Base-by-base conservation (phyloP, 2,797 vertebrate genomes). In the Siniperca scherzeri region DNA sequence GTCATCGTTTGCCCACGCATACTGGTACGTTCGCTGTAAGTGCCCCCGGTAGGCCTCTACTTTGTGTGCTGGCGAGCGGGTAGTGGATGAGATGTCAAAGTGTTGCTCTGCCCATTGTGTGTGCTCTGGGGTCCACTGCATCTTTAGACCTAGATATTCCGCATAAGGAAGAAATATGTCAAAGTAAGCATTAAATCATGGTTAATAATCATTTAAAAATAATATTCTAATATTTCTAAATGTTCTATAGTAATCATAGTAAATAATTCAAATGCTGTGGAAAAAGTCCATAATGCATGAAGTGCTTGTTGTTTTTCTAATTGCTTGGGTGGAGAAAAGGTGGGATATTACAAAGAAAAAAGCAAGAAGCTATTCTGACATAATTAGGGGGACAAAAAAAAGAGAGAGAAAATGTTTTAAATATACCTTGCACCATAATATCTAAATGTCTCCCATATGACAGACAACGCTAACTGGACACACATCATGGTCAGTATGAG, bases 71-170 rank as follows among this genome's bases (percentile, higher is more conserved):
- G 98, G 99, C 69, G 98, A 99, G 89, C 98, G 97, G 44, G 98
- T 99, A 79, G 98, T 99, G 50, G 98, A 99, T 83, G 98, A 98
- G 96, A 99, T 99, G 94, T 99, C 98, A 94, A 99, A 99, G 96
- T 99, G 99, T 96, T 99, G 98, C 82, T 99, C 98, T 91, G 98
- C 98, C 99, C 99, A 99, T 97, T 99, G 99, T 90, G 97, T 98
- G 96, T 99, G 99, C 96, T 99, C 99, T 25, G 98, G 99, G 96
- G 98, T 99, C 99, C 99, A 99, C 99, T 99, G 99, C 99, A 99
- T 99, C 97, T 99, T 99, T 97, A 99, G 96, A 97, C 99, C 99
- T 99, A 89, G 92, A 90, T 88, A 93, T 67, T 70, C 17, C 74
- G 69, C 78, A 92, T 71, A 92, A 90, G 76, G 89, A 79, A 94